Percentiles rank a stretch among this genome's conserved stretches.
Conservation (phyloP, 2,113 vertebrate species). For the Entomyzon cyanotis region DNA sequence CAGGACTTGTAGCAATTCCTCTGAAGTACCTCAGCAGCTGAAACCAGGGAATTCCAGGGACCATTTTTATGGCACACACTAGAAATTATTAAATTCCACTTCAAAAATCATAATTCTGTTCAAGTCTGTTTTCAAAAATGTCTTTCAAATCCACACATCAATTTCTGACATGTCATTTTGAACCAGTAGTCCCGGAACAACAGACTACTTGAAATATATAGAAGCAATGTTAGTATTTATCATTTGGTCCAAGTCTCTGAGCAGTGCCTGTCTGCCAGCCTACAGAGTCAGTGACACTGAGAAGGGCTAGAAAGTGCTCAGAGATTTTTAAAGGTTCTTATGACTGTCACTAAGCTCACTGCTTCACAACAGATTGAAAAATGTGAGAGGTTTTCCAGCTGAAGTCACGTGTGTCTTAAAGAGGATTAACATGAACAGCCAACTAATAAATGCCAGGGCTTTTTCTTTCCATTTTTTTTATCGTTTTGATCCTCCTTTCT, state of each 20-base stretch:
- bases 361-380: constrained; percentile 16
- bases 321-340: constrained; percentile 10
- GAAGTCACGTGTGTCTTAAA: constrained; percentile 35
- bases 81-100: background rate
- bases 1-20: background rate
- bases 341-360: background rate
- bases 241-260: background rate
- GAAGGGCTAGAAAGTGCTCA: background rate
- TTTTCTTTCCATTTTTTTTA: background rate
- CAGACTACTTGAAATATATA: background rate
- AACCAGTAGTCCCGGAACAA: background rate
- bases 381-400: constrained; percentile 20
- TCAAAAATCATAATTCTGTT: background rate
- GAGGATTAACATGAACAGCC: constrained; percentile 45
- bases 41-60: background rate
- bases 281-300: background rate
- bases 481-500: background rate
- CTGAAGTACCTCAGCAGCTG: background rate
- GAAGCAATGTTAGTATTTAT: background rate
- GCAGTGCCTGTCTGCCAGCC: background rate
- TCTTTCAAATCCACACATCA: background rate
- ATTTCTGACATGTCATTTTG: background rate
- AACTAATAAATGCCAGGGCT: background rate
- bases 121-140: background rate
- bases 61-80: background rate